Evolutionary conservation across 1,140 invertebrate genomes (phyloP).

Genomic region (Amphibalanus amphitrite): DNA sequence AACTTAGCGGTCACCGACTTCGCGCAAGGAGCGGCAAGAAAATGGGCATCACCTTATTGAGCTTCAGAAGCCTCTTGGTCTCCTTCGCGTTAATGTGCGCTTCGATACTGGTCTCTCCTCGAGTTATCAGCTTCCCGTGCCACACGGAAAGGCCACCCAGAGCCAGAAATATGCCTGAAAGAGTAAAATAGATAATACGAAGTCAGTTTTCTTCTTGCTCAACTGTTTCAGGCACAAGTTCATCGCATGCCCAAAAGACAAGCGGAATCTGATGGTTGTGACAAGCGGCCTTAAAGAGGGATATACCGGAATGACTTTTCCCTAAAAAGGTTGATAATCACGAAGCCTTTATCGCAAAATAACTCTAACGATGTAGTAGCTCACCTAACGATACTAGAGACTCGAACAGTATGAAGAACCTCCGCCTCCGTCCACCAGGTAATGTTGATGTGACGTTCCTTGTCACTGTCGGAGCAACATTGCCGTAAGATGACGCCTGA

Average conservation of each 20-base stretch:
- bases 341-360: too few species aligned
- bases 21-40: too few species aligned
- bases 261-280: too few species aligned
- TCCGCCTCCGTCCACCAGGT: too few species aligned
- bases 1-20: too few species aligned
- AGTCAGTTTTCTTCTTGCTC: too few species aligned
- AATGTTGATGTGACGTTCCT: neutral
- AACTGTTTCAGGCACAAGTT: too few species aligned
- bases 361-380: too few species aligned
- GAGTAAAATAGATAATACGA: neutral
- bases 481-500: neutral
- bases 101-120: slow-evolving; percentile 85
- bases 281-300: too few species aligned
- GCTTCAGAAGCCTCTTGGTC: slow-evolving; percentile 38
- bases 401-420: neutral
- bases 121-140: slow-evolving; percentile 65
- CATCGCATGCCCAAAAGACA: too few species aligned
- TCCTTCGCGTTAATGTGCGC: slow-evolving; percentile 70
- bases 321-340: too few species aligned
- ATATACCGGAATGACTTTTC: too few species aligned
- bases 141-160: slow-evolving; percentile 53
- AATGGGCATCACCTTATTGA: slow-evolving; percentile 32
- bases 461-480: neutral
- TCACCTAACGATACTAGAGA: neutral
- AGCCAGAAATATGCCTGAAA: slow-evolving; percentile 46